Conservation (phyloP, 2,113 vertebrate species). For the Alaudala cheleensis region DNA sequence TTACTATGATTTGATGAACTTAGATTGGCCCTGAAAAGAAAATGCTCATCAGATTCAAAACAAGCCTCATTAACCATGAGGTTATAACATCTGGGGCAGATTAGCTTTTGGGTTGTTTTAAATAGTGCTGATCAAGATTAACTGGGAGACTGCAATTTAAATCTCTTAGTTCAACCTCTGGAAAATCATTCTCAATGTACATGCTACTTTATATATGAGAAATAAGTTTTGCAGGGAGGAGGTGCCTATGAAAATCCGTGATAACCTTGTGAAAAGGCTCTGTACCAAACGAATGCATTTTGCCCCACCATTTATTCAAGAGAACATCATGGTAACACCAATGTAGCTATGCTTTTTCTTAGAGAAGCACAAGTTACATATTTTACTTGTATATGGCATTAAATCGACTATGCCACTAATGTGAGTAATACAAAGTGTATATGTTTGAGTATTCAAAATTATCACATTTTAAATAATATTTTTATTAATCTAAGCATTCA, state of each 20-base stretch:
- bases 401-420: not conserved
- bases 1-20: conserved; percentile 36
- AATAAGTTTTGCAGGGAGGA: not conserved
- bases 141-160: conserved; percentile 20
- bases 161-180: not conserved
- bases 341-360: not conserved
- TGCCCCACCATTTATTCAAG: not conserved
- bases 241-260: not conserved
- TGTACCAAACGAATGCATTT: not conserved
- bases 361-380: not conserved
- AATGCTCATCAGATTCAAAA: conserved; percentile 38
- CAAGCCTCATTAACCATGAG: conserved; percentile 4
- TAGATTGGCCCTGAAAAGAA: not conserved
- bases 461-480: not conserved
- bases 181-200: not conserved
- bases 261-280: not conserved
- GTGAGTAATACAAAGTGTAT: not conserved
- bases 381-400: not conserved
- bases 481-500: not conserved
- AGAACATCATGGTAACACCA: not conserved
- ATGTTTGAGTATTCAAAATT: not conserved
- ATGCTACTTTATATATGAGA: not conserved
- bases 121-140: conserved; percentile 28
- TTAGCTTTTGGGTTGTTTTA: conserved; percentile 16
- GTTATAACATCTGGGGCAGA: not conserved